phyloP scores from a whole-genome alignment of 2,888 invertebrate species.

The Acleris cristana region DNA sequence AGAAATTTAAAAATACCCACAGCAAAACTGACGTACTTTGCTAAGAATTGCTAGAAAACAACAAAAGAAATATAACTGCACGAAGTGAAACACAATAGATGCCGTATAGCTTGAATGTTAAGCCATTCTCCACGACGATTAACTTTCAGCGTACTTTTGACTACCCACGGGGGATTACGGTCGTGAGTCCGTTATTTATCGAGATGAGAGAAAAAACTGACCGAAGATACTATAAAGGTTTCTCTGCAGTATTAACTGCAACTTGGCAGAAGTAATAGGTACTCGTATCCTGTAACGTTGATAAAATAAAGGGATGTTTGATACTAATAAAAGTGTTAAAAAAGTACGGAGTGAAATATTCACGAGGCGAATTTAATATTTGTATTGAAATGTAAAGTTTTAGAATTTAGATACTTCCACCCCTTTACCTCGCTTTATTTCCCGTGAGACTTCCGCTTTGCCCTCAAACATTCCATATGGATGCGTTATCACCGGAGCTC shows the following conservation, averaged over 20 bases:
- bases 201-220: conserved; percentile 29
- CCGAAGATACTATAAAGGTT: conserved; percentile 14
- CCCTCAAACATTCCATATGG: no score
- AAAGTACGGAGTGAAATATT: no score
- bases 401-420: no score
- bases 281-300: conserved; percentile 1
- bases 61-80: neutral
- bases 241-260: conserved; percentile 7
- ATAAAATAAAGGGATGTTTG: neutral
- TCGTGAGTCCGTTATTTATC: conserved; percentile 36
- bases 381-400: no score
- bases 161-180: conserved; percentile 35
- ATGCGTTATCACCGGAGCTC: no score
- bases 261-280: neutral
- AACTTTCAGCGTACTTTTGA: conserved; percentile 37
- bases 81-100: conserved; percentile 30
- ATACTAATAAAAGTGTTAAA: neutral
- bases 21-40: no score
- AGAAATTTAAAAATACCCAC: no score
- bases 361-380: no score
- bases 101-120: conserved; percentile 34
- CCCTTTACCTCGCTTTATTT: no score
- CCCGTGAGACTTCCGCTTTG: no score
- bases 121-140: conserved; percentile 36
- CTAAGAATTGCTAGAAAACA: no score